Evolutionary conservation across 2,113 vertebrate genomes (phyloP), one percentile per base, ranked within the genome.

Genomic region (Dicentrarchus labrax): DNA sequence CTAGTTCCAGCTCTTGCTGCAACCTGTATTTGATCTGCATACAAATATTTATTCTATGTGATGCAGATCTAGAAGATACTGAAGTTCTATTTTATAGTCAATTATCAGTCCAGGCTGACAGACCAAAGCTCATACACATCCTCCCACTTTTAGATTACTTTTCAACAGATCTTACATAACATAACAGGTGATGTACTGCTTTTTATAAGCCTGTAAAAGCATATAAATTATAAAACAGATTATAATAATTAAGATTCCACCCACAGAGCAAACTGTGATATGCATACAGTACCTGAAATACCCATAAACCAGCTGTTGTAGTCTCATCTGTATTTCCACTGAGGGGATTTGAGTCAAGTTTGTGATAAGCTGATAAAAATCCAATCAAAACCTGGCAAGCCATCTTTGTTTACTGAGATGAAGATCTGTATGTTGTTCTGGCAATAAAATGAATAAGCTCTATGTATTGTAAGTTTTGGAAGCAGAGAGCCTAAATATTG

Each of bases 161-260:
- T 43, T 24, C 60, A 54, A 65, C 12, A 39, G 11, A 43, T 30
- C 22, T 19, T 65, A 8, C 4, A 4, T 8, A 13, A 54, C 10
- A 47, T 56, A 47, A 16, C 38, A 57, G 15, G 11, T 17, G 2
- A 62, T n/a, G 4, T 2, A n/a, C 8, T 22, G 47, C 21, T 48
- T 53, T 36, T 47, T 36, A 17, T 30, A 9, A 74, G 2, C 60
- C 24, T 51, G 3, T 67, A 13, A 69, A 22, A 24, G 11, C 50
- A 57, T 56, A 39, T 30, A 11, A 19, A 60, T 51, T 38, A 21
- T n/a, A 12, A 53, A 1, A 10, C 53, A 17, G 59, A 76, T 72
- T 22, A 61, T 43, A 70, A 59, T 62, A 67, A 80, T 84, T 62
- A 53, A 60, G 6, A 69, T 80, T 73, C 72, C 54, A 76, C 76